These are phyloP conservation scores for Petrolisthes cinctipes DNA, from an alignment of 2,888 invertebrate species.

Conservation along the genomic window DNA sequence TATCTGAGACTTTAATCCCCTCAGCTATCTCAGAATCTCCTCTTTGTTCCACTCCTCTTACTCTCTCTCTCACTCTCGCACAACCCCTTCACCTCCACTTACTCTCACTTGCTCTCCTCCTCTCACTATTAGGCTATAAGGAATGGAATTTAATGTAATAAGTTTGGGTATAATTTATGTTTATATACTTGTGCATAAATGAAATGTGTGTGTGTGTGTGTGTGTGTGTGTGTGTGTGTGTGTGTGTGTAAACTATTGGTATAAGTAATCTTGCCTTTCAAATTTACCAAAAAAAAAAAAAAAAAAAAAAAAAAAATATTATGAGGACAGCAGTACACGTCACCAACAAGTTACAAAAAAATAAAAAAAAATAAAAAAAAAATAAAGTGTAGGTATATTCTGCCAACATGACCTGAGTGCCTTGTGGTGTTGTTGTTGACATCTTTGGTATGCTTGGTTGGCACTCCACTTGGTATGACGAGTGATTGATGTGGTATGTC, in stretches of 20 bases:
- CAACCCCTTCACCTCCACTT: background rate
- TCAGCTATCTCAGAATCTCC: background rate
- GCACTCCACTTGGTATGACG: too few relatives aligned
- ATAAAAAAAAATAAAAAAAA: too few relatives aligned
- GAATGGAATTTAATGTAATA: background rate
- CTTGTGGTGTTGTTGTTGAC: too few relatives aligned
- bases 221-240: slow-evolving; percentile 15
- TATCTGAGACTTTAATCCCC: background rate
- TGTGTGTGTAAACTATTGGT: background rate
- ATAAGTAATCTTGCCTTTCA: background rate
- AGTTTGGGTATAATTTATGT: background rate
- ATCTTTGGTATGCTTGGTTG: too few relatives aligned
- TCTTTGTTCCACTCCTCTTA: background rate
- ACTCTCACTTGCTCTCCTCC: too few relatives aligned
- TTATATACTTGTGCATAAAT: background rate
- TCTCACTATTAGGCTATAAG: too few relatives aligned
- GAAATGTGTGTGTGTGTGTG: slow-evolving; percentile 9
- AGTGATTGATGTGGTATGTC: too few relatives aligned
- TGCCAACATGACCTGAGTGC: too few relatives aligned
- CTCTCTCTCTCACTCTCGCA: background rate
- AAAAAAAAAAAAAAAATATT: background rate
- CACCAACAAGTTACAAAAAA: too few relatives aligned
- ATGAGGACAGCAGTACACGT: too few relatives aligned
- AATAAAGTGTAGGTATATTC: too few relatives aligned
- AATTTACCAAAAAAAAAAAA: background rate